These are phyloP conservation scores for Notarius lentiginosus DNA, from an alignment of 2,113 vertebrate species.

Conservation along the genomic window DNA sequence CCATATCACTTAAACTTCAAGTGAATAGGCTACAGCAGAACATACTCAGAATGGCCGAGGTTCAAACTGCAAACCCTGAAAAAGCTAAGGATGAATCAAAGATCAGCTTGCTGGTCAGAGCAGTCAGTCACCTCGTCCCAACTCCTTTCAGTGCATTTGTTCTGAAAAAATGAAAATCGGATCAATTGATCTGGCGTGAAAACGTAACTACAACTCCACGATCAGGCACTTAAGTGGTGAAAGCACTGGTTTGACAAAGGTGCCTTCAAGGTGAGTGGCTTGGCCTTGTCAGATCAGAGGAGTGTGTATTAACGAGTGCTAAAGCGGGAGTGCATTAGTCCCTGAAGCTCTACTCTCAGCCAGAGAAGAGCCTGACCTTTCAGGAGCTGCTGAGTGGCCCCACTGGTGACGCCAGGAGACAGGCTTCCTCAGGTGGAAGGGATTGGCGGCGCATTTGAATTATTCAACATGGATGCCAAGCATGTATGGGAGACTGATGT, in stretches of 20 bases:
- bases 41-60: not conserved
- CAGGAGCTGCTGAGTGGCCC: constrained; percentile 76
- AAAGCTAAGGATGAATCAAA: constrained; percentile 58
- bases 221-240: constrained; percentile 66
- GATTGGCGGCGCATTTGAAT: constrained; percentile 76
- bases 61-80: constrained; percentile 23
- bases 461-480: constrained; percentile 72
- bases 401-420: constrained; percentile 80
- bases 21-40: not conserved
- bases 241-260: constrained; percentile 54
- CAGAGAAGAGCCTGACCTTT: constrained; percentile 73
- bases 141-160: constrained; percentile 66
- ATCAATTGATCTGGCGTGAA: constrained; percentile 59
- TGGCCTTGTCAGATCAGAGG: constrained; percentile 67
- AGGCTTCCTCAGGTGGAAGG: constrained; percentile 80
- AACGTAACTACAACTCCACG: constrained; percentile 29
- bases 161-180: constrained; percentile 46
- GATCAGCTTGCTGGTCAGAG: constrained; percentile 37
- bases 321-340: constrained; percentile 69
- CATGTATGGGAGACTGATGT: constrained; percentile 62
- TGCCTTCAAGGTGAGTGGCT: constrained; percentile 68
- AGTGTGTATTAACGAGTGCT: constrained; percentile 60
- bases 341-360: constrained; percentile 44
- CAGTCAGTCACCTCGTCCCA: not conserved
- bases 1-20: not conserved